These are phyloP conservation scores for Drosophila colorata DNA, from an alignment of 2,888 invertebrate species.

Conservation along the genomic window DNA sequence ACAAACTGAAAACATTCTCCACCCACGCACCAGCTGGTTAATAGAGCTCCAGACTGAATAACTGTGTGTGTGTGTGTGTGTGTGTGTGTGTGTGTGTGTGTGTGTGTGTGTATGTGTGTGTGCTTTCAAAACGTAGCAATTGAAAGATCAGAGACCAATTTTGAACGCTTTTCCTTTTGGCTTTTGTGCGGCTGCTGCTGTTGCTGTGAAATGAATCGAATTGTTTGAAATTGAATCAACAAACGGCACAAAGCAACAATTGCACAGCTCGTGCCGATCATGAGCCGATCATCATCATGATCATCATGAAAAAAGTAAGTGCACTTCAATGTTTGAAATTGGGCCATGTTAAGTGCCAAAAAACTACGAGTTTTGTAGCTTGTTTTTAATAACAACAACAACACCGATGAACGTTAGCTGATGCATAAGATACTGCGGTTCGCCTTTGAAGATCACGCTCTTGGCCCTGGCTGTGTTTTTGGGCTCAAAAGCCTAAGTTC, in stretches of 20 bases:
- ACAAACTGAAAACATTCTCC: conserved; percentile 56
- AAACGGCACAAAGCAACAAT: conserved; percentile 41
- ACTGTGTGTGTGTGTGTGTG: conserved; percentile 12
- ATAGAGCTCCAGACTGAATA: conserved; percentile 13
- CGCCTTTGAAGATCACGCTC: conserved; percentile 65
- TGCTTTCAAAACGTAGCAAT: conserved; percentile 58
- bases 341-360: conserved; percentile 77
- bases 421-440: conserved; percentile 51
- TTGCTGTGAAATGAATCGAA: conserved; percentile 69
- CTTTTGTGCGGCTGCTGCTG: conserved; percentile 40
- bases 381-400: conserved; percentile 29
- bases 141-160: conserved; percentile 73
- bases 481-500: conserved; percentile 59
- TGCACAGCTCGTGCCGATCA: conserved; percentile 65
- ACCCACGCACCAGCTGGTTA: conserved; percentile 64
- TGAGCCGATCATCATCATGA: conserved; percentile 33
- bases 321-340: conserved; percentile 76
- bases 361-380: conserved; percentile 50
- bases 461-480: conserved; percentile 71
- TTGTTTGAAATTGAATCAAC: conserved; percentile 63
- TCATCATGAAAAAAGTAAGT: conserved; percentile 57
- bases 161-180: conserved; percentile 77
- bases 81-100: conserved; percentile 22
- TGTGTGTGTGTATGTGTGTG: conserved; percentile 21
- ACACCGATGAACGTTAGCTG: conserved; percentile 31